phyloP scores from a whole-genome alignment of 2,113 vertebrate genomes.

The Eonycteris spelaea region DNA sequence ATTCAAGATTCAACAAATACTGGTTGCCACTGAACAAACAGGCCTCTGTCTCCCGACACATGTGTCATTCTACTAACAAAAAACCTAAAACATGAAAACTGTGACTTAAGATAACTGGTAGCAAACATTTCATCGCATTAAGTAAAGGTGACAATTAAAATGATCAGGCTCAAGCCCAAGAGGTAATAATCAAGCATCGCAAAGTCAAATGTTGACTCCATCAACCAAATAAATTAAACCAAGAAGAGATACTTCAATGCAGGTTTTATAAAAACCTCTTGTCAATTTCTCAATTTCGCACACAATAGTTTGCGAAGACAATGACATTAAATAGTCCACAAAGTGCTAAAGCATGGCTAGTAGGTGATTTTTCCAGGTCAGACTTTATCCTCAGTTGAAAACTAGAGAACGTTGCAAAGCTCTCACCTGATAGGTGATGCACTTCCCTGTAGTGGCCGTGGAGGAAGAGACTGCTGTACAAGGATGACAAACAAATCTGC shows the following conservation, averaged over 20 bases:
- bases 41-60: background rate
- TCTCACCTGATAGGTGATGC: slow-evolving; percentile 81
- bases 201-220: background rate
- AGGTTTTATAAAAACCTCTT: background rate
- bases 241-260: background rate
- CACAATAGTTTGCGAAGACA: background rate
- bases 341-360: background rate
- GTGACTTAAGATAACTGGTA: slow-evolving; percentile 35
- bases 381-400: background rate
- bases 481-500: slow-evolving; percentile 66
- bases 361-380: background rate
- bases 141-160: slow-evolving; percentile 41
- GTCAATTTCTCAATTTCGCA: background rate
- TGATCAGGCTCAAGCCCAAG: slow-evolving; percentile 34
- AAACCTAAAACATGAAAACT: slow-evolving; percentile 23
- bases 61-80: background rate
- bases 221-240: background rate
- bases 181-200: background rate
- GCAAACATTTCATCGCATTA: background rate
- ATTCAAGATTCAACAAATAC: slow-evolving; percentile 57
- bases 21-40: background rate
- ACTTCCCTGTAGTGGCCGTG: slow-evolving; percentile 49
- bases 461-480: slow-evolving; percentile 35
- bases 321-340: background rate
- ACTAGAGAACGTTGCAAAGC: background rate